Evolutionary conservation across 2,113 vertebrate species (phyloP).

Genomic region (Tenrec ecaudatus): DNA sequence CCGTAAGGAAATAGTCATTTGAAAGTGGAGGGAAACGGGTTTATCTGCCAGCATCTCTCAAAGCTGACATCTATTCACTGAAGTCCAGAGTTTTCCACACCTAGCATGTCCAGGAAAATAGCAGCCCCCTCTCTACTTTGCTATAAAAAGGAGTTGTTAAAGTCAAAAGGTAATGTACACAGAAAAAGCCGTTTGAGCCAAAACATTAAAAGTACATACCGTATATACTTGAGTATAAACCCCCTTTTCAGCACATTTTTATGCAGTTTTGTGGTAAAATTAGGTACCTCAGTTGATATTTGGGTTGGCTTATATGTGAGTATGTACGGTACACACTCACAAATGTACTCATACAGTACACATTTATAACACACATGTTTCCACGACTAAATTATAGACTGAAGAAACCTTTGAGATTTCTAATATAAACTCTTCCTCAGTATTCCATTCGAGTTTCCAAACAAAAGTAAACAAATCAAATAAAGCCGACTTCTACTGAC

Average conservation of each 20-base stretch:
- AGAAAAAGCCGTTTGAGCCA: not conserved
- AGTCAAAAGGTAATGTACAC: not conserved
- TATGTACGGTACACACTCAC: not conserved
- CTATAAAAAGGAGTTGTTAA: not conserved
- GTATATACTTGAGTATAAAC: no score
- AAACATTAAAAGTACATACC: not conserved
- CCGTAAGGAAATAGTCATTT: slow-evolving; percentile 27
- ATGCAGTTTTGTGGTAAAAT: no score
- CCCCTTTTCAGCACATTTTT: no score
- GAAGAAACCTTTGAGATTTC: not conserved
- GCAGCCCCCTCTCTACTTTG: not conserved
- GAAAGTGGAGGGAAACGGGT: not conserved
- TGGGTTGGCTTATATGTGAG: no score
- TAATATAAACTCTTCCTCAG: not conserved
- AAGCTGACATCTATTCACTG: not conserved
- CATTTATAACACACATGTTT: not conserved
- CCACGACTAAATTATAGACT: not conserved
- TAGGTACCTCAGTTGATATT: no score
- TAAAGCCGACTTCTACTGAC: no score
- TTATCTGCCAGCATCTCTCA: slow-evolving; percentile 19
- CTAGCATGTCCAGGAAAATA: slow-evolving; percentile 23
- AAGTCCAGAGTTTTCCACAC: not conserved
- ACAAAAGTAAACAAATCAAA: no score
- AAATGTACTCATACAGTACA: no score
- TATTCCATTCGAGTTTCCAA: not conserved